Evolutionary conservation across 1,140 invertebrate genomes (phyloP), one percentile per base, ranked within the genome.

Genomic region (Nasonia giraulti): DNA sequence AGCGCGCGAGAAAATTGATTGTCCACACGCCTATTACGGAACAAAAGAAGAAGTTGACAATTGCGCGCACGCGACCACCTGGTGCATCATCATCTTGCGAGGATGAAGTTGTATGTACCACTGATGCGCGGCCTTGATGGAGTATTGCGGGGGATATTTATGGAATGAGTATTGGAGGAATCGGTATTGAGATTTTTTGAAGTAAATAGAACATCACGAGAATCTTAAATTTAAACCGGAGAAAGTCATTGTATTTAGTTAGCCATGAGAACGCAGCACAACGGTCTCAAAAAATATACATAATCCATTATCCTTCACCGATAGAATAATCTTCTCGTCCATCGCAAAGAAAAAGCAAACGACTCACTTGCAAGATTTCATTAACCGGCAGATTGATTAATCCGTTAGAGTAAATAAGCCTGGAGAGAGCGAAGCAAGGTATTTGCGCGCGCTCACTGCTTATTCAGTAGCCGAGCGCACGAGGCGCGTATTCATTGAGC

Each of bases 1-100:
- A 78, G 62, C 44, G 40, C 20, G 76, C 76, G 66, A 84, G 71
- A n/a, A 79, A 84, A 84, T 84, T 84, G 76, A 80, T 84, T 84
- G 74, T 71, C 62, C 69, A 31, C 44, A 7, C 40, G 27, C 12
- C 66, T 68, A 79, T 84, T 73, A 27, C 66, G 23, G 44, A 79
- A 77, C 74, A 77, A 77, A 83, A 50, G 27, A 14, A 40, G 20
- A 40, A 33, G 7, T 7, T 20, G 3, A 44, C 14, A 14, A 2
- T 1, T 31, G 33, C 12, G n/a, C 31, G 20, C 27, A 23, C 69
- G 68, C 73, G 73, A 77, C 75, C 75, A 83, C 75, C 74, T 71
- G 74, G 62, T 83, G 66, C 47, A 78, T 44, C 7, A 62, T 68
- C 62, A 33, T 55, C n/a, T 71, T 7, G 68, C 73, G 20, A 11